Conservation (phyloP, 2,888 invertebrate species). For the Listrodromus nycthemerus region DNA sequence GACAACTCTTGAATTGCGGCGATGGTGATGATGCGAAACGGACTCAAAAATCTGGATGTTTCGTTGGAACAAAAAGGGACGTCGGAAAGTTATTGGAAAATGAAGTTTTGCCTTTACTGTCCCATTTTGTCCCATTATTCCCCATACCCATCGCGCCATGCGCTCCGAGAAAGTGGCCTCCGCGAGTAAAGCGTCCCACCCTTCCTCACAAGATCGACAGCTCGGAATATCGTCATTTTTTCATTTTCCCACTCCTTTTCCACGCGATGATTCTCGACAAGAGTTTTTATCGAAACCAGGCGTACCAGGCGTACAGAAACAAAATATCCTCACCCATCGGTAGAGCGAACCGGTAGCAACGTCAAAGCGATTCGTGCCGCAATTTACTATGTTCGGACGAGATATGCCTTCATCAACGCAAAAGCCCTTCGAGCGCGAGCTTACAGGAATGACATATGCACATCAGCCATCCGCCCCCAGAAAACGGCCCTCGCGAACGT, state of each 20-base stretch:
- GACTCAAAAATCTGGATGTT: neutral
- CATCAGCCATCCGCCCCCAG: constrained; percentile 27
- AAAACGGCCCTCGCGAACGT: neutral
- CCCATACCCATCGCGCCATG: constrained; percentile 26
- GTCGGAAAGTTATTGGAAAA: too few relatives aligned
- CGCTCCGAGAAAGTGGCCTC: constrained; percentile 6
- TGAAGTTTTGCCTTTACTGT: too few relatives aligned
- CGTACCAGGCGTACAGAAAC: too few relatives aligned
- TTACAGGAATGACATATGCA: constrained; percentile 4
- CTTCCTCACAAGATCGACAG: constrained; percentile 54
- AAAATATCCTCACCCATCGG: too few relatives aligned
- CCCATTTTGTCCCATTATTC: too few relatives aligned
- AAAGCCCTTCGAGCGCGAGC: neutral
- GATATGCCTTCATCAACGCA: neutral
- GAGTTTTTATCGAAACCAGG: too few relatives aligned
- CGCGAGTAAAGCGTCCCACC: constrained; percentile 38
- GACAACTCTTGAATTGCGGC: too few relatives aligned
- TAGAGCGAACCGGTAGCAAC: neutral
- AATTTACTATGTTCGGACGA: neutral
- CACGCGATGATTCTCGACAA: too few relatives aligned
- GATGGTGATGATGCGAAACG: neutral
- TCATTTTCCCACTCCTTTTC: neutral
- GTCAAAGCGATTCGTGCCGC: neutral
- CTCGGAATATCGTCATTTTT: constrained; percentile 46
- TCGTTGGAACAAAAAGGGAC: too few relatives aligned